Evolutionary conservation across 2,797 vertebrate species (phyloP).

Genomic region (Phataginus tricuspis): DNA sequence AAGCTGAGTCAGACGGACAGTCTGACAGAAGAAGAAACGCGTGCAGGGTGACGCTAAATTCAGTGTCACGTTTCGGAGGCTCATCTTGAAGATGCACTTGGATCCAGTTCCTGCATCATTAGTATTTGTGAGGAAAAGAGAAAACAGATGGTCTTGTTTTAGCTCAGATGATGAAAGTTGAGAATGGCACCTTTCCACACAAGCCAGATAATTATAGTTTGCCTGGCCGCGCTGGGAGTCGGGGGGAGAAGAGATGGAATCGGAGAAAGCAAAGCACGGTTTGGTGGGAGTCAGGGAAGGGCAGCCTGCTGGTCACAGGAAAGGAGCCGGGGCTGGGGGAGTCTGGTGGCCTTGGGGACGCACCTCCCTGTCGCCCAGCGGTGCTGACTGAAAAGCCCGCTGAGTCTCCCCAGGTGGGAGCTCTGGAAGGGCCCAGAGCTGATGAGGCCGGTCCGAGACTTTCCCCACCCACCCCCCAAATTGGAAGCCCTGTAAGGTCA

Average conservation of each 20-base stretch:
- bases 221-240: neutral
- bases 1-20: neutral
- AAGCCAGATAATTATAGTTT: rapidly evolving
- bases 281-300: neutral
- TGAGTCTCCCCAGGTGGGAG: neutral
- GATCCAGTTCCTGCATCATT: neutral
- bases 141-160: neutral
- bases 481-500: neutral
- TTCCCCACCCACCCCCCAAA: too few species aligned
- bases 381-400: neutral
- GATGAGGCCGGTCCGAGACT: too few species aligned
- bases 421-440: too few species aligned
- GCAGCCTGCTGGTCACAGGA: too few species aligned
- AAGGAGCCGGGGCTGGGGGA: neutral
- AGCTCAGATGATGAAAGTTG: neutral
- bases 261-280: neutral
- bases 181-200: neutral
- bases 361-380: too few species aligned
- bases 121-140: neutral
- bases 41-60: neutral
- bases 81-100: neutral
- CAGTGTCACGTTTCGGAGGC: neutral
- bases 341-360: rapidly evolving
- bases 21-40: neutral
- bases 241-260: neutral